These are phyloP conservation scores for Ondatra zibethicus DNA, from an alignment of 2,113 vertebrate species.

Conservation along the genomic window DNA sequence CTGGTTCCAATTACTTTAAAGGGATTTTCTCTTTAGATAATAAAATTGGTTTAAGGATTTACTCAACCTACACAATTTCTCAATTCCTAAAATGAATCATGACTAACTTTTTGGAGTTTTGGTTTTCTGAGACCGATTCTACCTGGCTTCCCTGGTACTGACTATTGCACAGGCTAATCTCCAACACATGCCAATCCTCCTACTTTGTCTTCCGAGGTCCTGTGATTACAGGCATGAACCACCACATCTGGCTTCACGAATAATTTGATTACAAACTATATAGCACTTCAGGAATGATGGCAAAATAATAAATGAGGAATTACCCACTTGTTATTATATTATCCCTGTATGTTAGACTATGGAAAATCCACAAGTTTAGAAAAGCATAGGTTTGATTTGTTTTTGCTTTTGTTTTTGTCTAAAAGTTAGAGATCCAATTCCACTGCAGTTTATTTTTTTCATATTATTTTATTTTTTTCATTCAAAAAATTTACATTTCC, in stretches of 20 bases:
- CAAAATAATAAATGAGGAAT: constrained; percentile 46
- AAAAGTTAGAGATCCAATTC: constrained; percentile 11
- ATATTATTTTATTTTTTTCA: no score
- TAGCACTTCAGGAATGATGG: constrained; percentile 3
- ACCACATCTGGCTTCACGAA: neutral
- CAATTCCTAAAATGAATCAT: constrained; percentile 73
- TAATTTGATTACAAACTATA: constrained; percentile 65
- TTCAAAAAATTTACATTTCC: no score
- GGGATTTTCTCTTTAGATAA: constrained; percentile 68
- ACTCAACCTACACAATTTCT: constrained; percentile 70
- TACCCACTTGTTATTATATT: neutral
- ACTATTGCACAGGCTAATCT: neutral
- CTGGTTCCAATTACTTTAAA: constrained; percentile 77
- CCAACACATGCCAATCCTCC: neutral
- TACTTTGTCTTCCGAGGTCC: neutral
- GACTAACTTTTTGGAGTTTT: constrained; percentile 35
- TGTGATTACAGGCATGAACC: neutral
- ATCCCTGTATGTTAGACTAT: neutral
- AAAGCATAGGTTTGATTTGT: neutral
- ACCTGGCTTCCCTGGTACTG: neutral
- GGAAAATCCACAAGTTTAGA: neutral
- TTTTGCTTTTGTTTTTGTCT: neutral
- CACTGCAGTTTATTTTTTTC: no score
- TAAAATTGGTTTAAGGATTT: constrained; percentile 68
- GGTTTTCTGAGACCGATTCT: neutral